phyloP scores from a whole-genome alignment of 2,888 invertebrate species.

The Sabatieria punctata region DNA sequence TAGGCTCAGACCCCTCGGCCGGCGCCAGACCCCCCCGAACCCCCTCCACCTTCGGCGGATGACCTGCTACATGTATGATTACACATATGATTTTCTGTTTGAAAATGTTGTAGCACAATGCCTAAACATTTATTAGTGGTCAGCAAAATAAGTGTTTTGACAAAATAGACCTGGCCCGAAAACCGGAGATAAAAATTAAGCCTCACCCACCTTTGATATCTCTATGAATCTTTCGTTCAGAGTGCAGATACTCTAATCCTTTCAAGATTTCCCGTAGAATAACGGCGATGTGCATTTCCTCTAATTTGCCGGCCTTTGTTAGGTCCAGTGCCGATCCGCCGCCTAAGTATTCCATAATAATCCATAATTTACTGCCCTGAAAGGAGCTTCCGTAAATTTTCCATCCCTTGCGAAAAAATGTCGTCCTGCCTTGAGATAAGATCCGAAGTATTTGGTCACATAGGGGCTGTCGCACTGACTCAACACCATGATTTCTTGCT shows the following conservation, averaged over 20 bases:
- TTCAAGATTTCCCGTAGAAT: conserved; percentile 93
- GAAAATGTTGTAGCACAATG: no score
- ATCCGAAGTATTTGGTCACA: conserved; percentile 98
- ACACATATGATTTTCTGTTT: no score
- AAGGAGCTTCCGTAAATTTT: conserved; percentile 11
- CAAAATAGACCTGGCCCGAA: no score
- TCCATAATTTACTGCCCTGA: conserved; percentile 99
- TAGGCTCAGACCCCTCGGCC: no score
- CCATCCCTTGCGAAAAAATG: background rate
- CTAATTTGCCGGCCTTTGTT: conserved; percentile 97
- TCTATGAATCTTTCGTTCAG: conserved; percentile 90
- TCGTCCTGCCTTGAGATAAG: conserved; percentile 74
- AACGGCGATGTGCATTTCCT: conserved; percentile 97
- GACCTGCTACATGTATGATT: no score
- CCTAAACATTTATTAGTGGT: no score
- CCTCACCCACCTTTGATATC: conserved; percentile 91
- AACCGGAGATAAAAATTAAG: no score
- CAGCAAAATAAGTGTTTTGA: no score
- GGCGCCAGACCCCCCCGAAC: no score
- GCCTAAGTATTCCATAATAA: conserved; percentile 99
- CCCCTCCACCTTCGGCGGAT: no score
- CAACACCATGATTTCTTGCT: conserved; percentile 96
- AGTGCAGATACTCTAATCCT: conserved; percentile 94
- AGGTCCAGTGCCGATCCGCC: conserved; percentile 96
- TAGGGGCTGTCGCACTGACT: conserved; percentile 98